phyloP scores from a whole-genome alignment of 2,888 invertebrate species.

The Allolobophora icterica region DNA sequence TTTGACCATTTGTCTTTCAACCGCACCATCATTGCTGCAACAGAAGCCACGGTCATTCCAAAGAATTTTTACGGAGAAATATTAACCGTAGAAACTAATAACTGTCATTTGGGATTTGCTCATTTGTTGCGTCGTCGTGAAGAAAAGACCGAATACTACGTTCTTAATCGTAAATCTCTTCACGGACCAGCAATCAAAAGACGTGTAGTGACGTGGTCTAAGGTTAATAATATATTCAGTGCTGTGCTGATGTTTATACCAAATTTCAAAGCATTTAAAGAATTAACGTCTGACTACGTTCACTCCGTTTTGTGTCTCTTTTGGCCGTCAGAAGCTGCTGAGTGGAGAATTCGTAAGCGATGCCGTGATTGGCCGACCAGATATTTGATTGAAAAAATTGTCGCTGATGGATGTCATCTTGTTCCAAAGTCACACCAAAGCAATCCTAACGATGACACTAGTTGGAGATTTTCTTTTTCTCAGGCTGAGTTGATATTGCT shows the following conservation, averaged over 20 bases:
- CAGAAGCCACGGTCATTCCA: background rate
- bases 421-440: constrained; percentile 5
- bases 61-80: background rate
- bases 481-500: background rate
- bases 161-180: background rate
- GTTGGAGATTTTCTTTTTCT: background rate
- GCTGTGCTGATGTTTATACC: background rate
- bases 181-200: background rate
- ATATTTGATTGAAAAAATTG: background rate
- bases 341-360: background rate
- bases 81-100: background rate
- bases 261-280: background rate
- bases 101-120: background rate
- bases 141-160: background rate
- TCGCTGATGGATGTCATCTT: background rate
- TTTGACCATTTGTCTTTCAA: background rate
- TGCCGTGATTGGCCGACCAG: background rate
- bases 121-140: background rate
- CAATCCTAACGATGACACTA: background rate
- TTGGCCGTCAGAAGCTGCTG: background rate
- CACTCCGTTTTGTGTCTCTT: background rate
- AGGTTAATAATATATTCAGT: background rate
- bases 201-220: background rate
- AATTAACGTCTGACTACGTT: background rate
- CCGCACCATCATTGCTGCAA: background rate